Evolutionary conservation across 2,888 invertebrate species (phyloP), one percentile per base, ranked within the genome.

Genomic region (Fabriciana adippe): DNA sequence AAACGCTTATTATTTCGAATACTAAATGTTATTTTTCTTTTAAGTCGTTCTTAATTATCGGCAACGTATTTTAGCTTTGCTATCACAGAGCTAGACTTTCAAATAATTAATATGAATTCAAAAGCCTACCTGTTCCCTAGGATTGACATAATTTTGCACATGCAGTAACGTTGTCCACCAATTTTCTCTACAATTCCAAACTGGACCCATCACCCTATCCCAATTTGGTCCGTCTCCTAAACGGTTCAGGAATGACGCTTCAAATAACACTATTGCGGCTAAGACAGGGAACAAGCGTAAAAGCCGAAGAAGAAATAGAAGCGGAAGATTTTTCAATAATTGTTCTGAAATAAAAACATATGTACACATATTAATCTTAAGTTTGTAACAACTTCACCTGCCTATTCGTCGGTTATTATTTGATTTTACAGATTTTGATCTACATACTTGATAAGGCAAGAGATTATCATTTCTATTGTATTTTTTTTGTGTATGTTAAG

Each of bases 161-260:
- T 89, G 81, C 18, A 89, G 73, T 11, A 89, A 64, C 0, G 89
- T 84, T 0, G 82, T 73, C 89, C 89, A 89, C 89, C 89, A 89
- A 65, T 78, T 81, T 0, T 77, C 73, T 54, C 88, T 75, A 59
- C 89, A 89, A n/a, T 70, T 71, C n/a, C 83, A 77, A 0, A 79
- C 78, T 0, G 75, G 69, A 0, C 3, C 2, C 5, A 73, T 69
- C 2, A 76, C 4, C 69, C 41, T 5, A 47, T 63, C 79, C 87
- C 88, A 60, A 66, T 60, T 69, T 0, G 89, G 88, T 0, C 89
- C 89, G 66, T 89, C 88, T 0, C 80, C 57, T 1, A 89, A 45
- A 8, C 81, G 78, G 70, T 81, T 81, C 0, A 84, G 72, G 5
- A 87, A 64, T 0, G 87, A 85, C 1, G 81, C 80, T 70, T 86